Evolutionary conservation across 2,888 invertebrate species (phyloP).

Genomic region (Hyposoter didymator): DNA sequence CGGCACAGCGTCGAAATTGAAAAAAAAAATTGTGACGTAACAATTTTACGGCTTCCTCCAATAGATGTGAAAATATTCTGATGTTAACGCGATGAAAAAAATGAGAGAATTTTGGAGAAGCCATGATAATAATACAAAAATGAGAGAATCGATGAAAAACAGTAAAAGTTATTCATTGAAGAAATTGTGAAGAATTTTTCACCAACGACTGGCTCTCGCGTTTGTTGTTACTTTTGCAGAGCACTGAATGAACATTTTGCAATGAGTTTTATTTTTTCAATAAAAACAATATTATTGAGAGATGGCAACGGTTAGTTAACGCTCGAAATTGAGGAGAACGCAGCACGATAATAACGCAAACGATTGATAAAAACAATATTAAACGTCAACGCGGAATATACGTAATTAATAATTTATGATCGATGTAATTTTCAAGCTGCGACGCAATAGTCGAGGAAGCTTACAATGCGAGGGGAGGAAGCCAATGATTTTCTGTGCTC

Average conservation of each 20-base stretch:
- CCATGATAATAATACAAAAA: background rate
- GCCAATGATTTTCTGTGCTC: constrained; percentile 58
- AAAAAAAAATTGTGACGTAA: background rate
- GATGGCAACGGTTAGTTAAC: background rate
- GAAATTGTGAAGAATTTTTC: background rate
- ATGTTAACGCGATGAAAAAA: background rate
- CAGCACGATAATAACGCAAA: background rate
- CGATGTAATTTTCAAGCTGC: constrained; percentile 12
- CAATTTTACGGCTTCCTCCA: background rate
- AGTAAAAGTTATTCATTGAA: background rate
- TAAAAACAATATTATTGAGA: background rate
- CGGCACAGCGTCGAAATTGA: background rate
- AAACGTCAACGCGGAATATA: background rate
- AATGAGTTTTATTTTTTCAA: background rate
- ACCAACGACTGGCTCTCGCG: background rate
- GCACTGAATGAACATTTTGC: background rate
- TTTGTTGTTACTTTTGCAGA: background rate
- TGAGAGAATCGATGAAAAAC: background rate
- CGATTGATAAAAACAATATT: background rate
- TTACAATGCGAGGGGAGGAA: constrained; percentile 31
- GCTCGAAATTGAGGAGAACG: constrained; percentile 6
- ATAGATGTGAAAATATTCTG: background rate
- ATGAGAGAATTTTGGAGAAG: background rate
- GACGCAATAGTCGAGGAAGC: constrained; percentile 1
- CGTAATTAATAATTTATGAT: constrained; percentile 12